phyloP scores from a whole-genome alignment of 2,888 invertebrate species.

The Andrena chrysosceles region DNA sequence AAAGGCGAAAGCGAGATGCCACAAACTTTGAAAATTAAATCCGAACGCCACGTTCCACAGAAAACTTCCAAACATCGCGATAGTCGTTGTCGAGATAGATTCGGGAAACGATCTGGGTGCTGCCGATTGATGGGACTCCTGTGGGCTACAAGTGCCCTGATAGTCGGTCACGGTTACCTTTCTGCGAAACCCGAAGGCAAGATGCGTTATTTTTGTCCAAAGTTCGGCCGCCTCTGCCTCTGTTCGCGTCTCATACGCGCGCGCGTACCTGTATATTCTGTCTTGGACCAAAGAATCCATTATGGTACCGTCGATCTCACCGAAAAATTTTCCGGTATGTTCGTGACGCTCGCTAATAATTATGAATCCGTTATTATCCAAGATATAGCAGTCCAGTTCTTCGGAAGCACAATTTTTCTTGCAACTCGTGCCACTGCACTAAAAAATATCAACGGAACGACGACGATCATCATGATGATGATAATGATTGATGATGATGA shows the following conservation, averaged over 20 bases:
- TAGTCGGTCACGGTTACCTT: slow-evolving; percentile 95
- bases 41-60: slow-evolving; percentile 77
- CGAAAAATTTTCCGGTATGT: slow-evolving; percentile 96
- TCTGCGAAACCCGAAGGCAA: slow-evolving; percentile 79
- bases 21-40: slow-evolving; percentile 80
- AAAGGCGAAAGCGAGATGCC: slow-evolving; percentile 77
- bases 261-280: slow-evolving; percentile 90
- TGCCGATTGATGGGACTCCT: slow-evolving; percentile 82
- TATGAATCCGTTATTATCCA: slow-evolving; percentile 98
- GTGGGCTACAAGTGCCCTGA: slow-evolving; percentile 92
- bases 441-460: not conserved
- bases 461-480: not conserved
- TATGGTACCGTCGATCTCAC: slow-evolving; percentile 96
- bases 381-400: slow-evolving; percentile 95
- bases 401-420: slow-evolving; percentile 95
- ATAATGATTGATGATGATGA: too few relatives aligned
- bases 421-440: slow-evolving; percentile 91
- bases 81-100: slow-evolving; percentile 72
- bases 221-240: not conserved
- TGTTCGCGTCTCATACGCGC: not conserved
- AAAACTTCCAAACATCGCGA: slow-evolving; percentile 73
- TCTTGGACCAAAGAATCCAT: slow-evolving; percentile 97
- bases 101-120: slow-evolving; percentile 80
- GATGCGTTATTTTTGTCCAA: too few relatives aligned
- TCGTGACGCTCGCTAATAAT: slow-evolving; percentile 94